phyloP scores from a whole-genome alignment of 1,140 invertebrate species.

The Bathynomus jamesi region DNA sequence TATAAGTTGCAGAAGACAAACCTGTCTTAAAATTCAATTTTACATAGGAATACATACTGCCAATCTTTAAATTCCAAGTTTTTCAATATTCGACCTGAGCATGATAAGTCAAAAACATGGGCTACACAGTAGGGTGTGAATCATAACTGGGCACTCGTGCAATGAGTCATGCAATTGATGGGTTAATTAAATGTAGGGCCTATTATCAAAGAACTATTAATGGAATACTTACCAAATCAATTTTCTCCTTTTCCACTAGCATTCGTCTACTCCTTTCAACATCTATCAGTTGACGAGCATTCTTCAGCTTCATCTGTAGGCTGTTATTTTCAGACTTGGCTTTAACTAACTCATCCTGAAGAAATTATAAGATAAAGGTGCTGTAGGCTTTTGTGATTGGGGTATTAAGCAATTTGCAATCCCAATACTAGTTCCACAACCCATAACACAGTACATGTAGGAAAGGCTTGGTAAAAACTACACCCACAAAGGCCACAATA shows the following conservation, averaged over 20 bases:
- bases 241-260: neutral
- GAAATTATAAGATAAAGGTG: neutral
- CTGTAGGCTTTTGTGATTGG: too few species aligned
- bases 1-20: too few species aligned
- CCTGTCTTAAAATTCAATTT: neutral
- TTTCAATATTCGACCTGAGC: too few species aligned
- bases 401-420: too few species aligned
- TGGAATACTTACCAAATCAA: neutral
- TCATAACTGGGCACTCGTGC: neutral
- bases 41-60: neutral
- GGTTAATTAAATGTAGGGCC: too few species aligned
- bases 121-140: neutral
- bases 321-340: neutral
- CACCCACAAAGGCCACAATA: too few species aligned
- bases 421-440: too few species aligned
- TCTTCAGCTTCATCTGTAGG: neutral
- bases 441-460: too few species aligned
- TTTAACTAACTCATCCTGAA: neutral
- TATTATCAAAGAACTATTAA: too few species aligned
- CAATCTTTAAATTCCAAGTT: neutral
- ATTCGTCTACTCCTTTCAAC: neutral
- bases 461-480: too few species aligned
- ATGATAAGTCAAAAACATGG: neutral
- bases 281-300: neutral
- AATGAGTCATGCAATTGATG: too few species aligned